A percentile compares a stretch with the other conserved stretches of the same genome.
These are phyloP conservation scores for Dicrurus megarhynchus DNA, from an alignment of 2,113 vertebrate genomes.

Conservation along the genomic window DNA sequence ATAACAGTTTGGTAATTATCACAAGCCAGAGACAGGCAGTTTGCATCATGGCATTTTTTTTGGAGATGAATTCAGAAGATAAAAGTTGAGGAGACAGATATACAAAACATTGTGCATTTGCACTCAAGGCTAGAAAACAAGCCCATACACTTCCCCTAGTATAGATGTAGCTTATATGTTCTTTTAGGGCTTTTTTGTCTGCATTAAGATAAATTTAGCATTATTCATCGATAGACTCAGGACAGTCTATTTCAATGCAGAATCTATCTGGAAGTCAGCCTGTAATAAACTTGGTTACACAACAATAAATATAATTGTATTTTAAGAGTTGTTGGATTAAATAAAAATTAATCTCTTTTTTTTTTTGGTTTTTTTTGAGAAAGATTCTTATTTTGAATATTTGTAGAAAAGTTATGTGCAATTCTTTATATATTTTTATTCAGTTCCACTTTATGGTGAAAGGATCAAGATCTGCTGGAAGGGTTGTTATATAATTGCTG, in stretches of 20 bases:
- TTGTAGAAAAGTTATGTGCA: neutral
- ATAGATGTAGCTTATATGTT: neutral
- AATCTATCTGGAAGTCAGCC: neutral
- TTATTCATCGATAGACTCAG: neutral
- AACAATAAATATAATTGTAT: neutral
- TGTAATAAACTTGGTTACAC: neutral
- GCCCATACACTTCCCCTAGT: neutral
- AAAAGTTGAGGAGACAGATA: neutral
- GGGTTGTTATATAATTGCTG: neutral
- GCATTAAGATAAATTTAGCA: neutral
- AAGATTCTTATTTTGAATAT: neutral
- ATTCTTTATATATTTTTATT: neutral
- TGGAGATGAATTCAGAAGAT: neutral
- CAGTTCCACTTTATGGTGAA: neutral
- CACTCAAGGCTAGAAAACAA: neutral
- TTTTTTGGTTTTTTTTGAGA: neutral
- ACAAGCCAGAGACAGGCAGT: neutral
- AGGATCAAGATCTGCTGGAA: neutral
- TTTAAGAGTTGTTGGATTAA: neutral
- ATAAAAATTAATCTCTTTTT: neutral
- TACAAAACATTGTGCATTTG: neutral
- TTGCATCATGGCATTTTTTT: neutral
- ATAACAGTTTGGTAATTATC: neutral
- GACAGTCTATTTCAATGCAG: neutral
- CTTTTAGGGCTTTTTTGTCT: neutral